Percentiles rank a stretch among this genome's conserved stretches.
phyloP scores from a whole-genome alignment of 2,113 vertebrate species.

The Ailurus styani region DNA sequence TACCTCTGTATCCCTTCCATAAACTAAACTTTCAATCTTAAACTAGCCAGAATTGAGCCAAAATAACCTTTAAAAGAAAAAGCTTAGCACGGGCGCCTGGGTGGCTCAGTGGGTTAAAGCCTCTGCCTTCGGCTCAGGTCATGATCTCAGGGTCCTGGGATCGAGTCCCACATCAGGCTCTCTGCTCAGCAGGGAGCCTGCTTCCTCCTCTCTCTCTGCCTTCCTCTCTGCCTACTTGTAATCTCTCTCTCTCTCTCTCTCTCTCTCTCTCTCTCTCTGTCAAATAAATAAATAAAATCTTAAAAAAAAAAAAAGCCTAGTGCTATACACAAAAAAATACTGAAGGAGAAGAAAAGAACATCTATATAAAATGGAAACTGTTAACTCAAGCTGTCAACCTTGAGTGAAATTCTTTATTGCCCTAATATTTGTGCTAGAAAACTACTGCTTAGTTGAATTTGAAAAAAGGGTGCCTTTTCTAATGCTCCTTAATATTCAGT shows the following conservation, averaged over 20 bases:
- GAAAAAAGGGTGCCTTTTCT: constrained; percentile 33
- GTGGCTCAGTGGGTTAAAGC: too few species aligned
- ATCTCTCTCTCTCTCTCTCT: too few species aligned
- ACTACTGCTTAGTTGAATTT: constrained; percentile 2
- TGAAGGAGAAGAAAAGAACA: neutral
- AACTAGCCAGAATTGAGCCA: neutral
- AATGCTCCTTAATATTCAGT: constrained; percentile 50
- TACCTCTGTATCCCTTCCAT: neutral
- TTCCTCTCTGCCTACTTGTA: too few species aligned
- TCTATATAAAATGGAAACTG: neutral
- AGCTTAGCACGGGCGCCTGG: too few species aligned
- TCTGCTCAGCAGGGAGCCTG: too few species aligned
- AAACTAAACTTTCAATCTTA: neutral
- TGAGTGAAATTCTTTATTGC: constrained; percentile 25
- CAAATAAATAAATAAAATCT: too few species aligned
- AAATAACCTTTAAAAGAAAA: neutral
- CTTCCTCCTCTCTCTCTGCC: too few species aligned
- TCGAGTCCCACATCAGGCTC: too few species aligned
- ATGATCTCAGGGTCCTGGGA: too few species aligned
- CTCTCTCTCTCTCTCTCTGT: too few species aligned
- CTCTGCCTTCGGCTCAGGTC: too few species aligned
- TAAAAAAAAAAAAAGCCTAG: neutral
- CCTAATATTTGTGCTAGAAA: constrained; percentile 26
- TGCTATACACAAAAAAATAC: neutral
- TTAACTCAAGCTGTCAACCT: neutral